Evolutionary conservation across 2,888 invertebrate genomes (phyloP), one percentile per base, ranked within the genome.

Genomic region (Sympetrum striolatum): DNA sequence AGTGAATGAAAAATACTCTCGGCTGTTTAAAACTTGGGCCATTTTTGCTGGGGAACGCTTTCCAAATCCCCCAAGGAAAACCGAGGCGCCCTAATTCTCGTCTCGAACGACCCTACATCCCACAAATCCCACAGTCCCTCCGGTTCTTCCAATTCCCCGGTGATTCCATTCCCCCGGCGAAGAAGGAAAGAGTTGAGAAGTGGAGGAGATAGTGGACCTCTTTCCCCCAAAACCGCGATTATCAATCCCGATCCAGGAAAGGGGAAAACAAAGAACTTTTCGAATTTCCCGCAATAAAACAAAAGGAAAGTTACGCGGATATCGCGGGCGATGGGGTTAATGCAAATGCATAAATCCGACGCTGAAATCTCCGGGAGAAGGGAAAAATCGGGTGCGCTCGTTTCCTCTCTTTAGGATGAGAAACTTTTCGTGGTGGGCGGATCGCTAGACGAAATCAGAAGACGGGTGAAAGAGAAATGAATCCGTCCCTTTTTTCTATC

Each of bases 311-410:
- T 64, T 22, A n/a, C 60, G 58, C 86, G 37, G 58, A 86, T 86
- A 86, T n/a, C 53, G 60, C 18, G 25, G 86, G 60, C 86, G 60
- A 60, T 15, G n/a, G 86, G 37, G 86, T 22, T 86, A 60, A 86
- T 60, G 86, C 86, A 86, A 60, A 86, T 86, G 60, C 86, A 86
- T 86, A 86, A 86, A 86, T 86, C 60, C 86, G 60, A n/a, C 58
- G 15, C 82, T 58, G 35, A 81, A 81, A 81, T 58, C 58, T 82
- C 58, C 35, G 35, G 22, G 22, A 31, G 53, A 53, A 53, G 37
- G 31, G 39, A 82, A 58, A 58, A 14, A 37, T 53, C 15, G 53
- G 18, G 60, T 18, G n/a, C 86, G 22, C 35, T 60, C 60, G 18
- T 86, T 86, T 64, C n/a, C 37, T 73, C 10, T 73, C 5, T 25